Evolutionary conservation across 2,888 invertebrate species (phyloP).

Genomic region (Torymus auratus): DNA sequence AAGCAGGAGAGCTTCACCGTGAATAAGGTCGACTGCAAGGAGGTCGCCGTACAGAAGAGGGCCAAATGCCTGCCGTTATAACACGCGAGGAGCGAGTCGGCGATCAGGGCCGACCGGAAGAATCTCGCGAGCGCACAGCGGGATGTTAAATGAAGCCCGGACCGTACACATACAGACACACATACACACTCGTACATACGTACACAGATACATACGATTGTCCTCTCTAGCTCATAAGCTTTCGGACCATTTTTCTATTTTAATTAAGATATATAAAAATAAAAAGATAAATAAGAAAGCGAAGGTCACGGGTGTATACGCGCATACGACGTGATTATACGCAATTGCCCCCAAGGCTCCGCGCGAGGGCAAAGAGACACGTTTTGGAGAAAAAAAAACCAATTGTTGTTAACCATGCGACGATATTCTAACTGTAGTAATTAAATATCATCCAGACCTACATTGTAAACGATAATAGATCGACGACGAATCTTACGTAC

Average conservation of each 20-base stretch:
- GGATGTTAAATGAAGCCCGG: not conserved
- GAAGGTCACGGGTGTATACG: constrained; percentile 27
- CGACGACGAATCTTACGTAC: constrained; percentile 15
- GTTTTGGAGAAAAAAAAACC: constrained; percentile 32
- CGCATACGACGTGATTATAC: constrained; percentile 42
- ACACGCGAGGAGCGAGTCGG: constrained; percentile 59
- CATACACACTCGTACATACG: too few species aligned
- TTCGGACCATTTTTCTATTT: constrained; percentile 61
- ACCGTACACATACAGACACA: too few species aligned
- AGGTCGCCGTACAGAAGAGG: constrained; percentile 71
- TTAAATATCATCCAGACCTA: constrained; percentile 37
- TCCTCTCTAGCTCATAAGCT: constrained; percentile 53
- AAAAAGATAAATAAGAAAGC: not conserved
- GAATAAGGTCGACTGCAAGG: constrained; percentile 65
- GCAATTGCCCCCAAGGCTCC: not conserved
- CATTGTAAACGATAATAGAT: constrained; percentile 22
- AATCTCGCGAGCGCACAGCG: not conserved
- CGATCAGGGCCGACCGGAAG: not conserved
- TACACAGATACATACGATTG: not conserved
- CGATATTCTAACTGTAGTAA: constrained; percentile 50
- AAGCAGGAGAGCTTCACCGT: constrained; percentile 74
- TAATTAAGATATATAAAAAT: constrained; percentile 37
- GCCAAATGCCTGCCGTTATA: constrained; percentile 75
- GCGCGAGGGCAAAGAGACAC: not conserved
- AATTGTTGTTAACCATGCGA: constrained; percentile 53